These are phyloP conservation scores for Channallabes apus DNA, from an alignment of 2,797 vertebrate species.

Conservation along the genomic window DNA sequence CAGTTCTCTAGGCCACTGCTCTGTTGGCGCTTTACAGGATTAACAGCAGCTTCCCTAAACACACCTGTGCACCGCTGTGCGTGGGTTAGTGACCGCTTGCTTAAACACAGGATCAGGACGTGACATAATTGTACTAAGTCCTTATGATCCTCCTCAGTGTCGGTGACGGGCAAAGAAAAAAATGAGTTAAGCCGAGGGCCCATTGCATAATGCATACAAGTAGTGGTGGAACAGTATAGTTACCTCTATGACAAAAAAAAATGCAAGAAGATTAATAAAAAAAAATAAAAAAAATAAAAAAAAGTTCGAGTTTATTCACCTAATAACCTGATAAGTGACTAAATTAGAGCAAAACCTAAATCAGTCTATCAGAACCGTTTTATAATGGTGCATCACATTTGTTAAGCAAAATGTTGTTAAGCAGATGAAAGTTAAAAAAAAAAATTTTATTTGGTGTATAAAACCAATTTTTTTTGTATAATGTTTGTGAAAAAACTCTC, in stretches of 20 bases:
- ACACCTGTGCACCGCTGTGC: slow-evolving; percentile 51
- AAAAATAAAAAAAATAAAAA: no score
- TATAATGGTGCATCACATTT: not conserved
- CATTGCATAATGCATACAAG: slow-evolving; percentile 28
- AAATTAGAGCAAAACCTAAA: not conserved
- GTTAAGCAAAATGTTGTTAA: not conserved
- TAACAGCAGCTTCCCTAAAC: slow-evolving; percentile 48
- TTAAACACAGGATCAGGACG: slow-evolving; percentile 51
- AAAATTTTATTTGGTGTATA: not conserved
- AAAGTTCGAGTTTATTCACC: no score
- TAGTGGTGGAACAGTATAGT: not conserved
- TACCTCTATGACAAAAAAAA: not conserved
- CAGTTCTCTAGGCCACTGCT: slow-evolving; percentile 52
- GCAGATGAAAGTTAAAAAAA: not conserved
- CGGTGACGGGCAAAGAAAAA: slow-evolving; percentile 22
- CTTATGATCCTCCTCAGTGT: slow-evolving; percentile 46
- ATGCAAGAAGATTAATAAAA: no score
- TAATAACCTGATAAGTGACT: not conserved
- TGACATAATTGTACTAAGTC: slow-evolving; percentile 52
- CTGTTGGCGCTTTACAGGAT: slow-evolving; percentile 58
- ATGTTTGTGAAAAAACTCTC: not conserved
- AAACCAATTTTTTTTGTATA: not conserved
- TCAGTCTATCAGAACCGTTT: not conserved
- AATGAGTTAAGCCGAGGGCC: slow-evolving; percentile 10
- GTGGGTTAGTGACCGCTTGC: slow-evolving; percentile 40